Conservation (phyloP, 2,888 invertebrate species). For the Philaethria dido region DNA sequence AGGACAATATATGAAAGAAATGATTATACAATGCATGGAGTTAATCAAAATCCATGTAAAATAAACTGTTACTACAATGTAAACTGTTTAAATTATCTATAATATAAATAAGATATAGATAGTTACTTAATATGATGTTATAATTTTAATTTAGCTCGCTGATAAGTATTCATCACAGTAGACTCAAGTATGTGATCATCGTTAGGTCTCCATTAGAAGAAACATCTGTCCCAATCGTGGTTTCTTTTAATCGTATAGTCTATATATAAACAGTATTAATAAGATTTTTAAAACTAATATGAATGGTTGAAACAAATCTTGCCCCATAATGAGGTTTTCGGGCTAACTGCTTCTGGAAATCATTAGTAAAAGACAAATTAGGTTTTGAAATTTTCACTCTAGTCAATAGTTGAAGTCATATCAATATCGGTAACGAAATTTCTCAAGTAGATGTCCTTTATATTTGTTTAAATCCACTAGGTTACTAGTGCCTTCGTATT, state of each 20-base stretch:
- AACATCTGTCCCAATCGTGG: conserved; percentile 48
- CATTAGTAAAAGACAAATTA: conserved; percentile 46
- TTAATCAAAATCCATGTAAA: conserved; percentile 6
- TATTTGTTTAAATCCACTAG: conserved; percentile 62
- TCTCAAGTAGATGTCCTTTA: conserved; percentile 35
- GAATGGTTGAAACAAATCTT: conserved; percentile 46
- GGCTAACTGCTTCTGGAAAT: conserved; percentile 41
- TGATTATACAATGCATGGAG: conserved; percentile 4
- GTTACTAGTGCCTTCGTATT: conserved; percentile 75
- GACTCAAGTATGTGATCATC: not conserved
- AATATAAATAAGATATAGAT: conserved; percentile 21
- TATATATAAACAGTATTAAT: conserved; percentile 63
- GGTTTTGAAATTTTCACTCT: conserved; percentile 49
- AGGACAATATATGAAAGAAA: conserved; percentile 7
- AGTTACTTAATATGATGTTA: conserved; percentile 15
- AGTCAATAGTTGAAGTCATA: conserved; percentile 75
- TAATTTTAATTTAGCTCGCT: not conserved
- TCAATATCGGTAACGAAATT: conserved; percentile 51
- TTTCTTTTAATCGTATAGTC: conserved; percentile 56
- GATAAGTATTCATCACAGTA: not conserved
- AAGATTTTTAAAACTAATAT: conserved; percentile 58
- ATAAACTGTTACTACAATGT: conserved; percentile 9
- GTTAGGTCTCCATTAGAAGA: conserved; percentile 36
- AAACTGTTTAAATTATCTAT: conserved; percentile 22
- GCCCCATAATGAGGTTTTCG: conserved; percentile 49